These are phyloP conservation scores for Antennarius striatus DNA, from an alignment of 2,113 vertebrate genomes.

Conservation along the genomic window DNA sequence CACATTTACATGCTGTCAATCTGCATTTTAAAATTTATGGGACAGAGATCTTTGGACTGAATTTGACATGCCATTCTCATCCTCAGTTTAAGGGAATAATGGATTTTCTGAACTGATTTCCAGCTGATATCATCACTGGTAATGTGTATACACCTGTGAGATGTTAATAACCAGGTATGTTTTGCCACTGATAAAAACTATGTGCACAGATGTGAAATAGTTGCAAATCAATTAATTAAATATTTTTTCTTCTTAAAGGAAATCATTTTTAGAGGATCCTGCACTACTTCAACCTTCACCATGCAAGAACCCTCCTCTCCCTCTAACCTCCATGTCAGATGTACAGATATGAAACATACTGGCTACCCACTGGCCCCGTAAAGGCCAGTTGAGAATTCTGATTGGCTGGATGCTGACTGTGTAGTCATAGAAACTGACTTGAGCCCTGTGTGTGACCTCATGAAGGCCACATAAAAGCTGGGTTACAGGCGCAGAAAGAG, in stretches of 20 bases:
- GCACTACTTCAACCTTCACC: neutral
- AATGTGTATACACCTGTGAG: neutral
- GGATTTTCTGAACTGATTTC: neutral
- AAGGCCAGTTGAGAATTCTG: slow-evolving; percentile 42
- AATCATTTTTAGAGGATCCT: neutral
- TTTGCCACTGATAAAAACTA: neutral
- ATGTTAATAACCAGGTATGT: neutral
- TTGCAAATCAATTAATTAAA: neutral
- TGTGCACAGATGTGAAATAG: neutral
- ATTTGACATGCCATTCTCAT: neutral
- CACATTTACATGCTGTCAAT: too few species aligned
- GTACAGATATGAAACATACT: slow-evolving; percentile 56
- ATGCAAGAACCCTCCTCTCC: neutral
- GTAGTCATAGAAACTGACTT: slow-evolving; percentile 69
- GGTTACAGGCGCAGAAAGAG: slow-evolving; percentile 23
- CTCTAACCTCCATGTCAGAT: slow-evolving; percentile 50
- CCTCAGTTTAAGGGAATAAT: slow-evolving; percentile 2
- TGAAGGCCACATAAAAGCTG: slow-evolving; percentile 58
- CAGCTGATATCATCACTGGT: neutral
- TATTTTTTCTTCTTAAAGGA: neutral
- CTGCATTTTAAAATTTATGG: too few species aligned
- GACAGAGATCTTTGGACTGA: neutral
- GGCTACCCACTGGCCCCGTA: slow-evolving; percentile 47
- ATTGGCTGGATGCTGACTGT: slow-evolving; percentile 56
- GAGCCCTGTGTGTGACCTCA: slow-evolving; percentile 61